Percentiles rank a stretch among this genome's conserved stretches.
phyloP scores from a whole-genome alignment of 2,797 vertebrate species.

The Remorina albescens region DNA sequence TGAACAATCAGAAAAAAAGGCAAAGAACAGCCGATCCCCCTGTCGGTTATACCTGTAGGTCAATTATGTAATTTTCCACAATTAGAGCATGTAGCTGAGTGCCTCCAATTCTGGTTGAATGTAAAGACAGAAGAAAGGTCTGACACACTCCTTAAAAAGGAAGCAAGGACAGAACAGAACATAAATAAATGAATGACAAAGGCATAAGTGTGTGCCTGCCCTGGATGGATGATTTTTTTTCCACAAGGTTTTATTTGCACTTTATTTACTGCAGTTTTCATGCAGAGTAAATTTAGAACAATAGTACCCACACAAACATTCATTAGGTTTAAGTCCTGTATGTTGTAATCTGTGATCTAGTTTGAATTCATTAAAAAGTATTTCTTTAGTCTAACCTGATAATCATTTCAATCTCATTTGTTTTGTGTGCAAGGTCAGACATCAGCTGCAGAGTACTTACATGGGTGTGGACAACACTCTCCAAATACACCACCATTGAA shows the following conservation, averaged over 20 bases:
- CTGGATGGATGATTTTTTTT: slow-evolving; percentile 4
- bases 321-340: neutral
- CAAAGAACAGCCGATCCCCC: slow-evolving; percentile 44
- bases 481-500: neutral
- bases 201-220: neutral
- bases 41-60: slow-evolving; percentile 55
- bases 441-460: neutral
- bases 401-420: slow-evolving; percentile 3
- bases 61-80: slow-evolving; percentile 63
- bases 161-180: slow-evolving; percentile 7
- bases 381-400: neutral
- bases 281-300: slow-evolving; percentile 6
- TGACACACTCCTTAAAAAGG: slow-evolving; percentile 20
- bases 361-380: neutral
- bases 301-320: slow-evolving; percentile 30
- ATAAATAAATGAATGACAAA: slow-evolving; percentile 17
- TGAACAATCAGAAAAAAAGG: slow-evolving; percentile 38
- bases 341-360: slow-evolving; percentile 11
- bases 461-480: no score
- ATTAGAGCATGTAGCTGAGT: slow-evolving; percentile 43
- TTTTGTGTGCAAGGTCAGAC: neutral
- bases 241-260: slow-evolving; percentile 6
- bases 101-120: slow-evolving; percentile 35
- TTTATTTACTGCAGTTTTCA: slow-evolving; percentile 1
- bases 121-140: slow-evolving; percentile 32